Evolutionary conservation across 2,113 vertebrate genomes (phyloP), one percentile per base, ranked within the genome.

Genomic region (Myrmecobius fasciatus): DNA sequence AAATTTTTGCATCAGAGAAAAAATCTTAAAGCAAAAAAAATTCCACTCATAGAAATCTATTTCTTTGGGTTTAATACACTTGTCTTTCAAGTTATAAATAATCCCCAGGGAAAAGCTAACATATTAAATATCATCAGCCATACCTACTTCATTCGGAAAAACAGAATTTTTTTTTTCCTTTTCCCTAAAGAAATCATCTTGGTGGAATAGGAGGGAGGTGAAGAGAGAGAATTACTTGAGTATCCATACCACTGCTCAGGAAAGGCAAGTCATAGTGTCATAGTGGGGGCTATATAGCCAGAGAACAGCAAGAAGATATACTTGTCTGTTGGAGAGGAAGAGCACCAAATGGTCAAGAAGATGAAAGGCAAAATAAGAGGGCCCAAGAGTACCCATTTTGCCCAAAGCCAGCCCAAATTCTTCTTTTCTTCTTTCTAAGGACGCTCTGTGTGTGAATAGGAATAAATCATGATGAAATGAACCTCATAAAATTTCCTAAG

Each of bases 301-400:
- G 54, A 56, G 26, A 60, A 60, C 56, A 60, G 28, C 10, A 60
- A 31, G 28, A 60, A 3, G 2, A 28, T 56, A 31, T 11, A 56
- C 54, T 56, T 26, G 28, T 56, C 8, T 56, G 10, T 56, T 56
- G 56, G 8, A 26, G 51, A 94, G 36, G 91, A 47, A 8, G 28
- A 14, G 8, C 3, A 28, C 25, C 25, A 36, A 48, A 43, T 25
- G 9, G 7, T 48, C 3, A 0, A 48, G 9, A 22, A 3, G 14
- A 93, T 49, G 26, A 93, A 53, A 53, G 36, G 9, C 25, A 14
- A 51, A 48, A 26, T 28, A 89, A 4, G 24, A 47, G 43, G 31
- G 12, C 7, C 49, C 3, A 1, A 26, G 6, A 14, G 3, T 24
- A 12, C 2, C 5, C 0, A 26, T 36, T 52, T 36, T 49, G 54